A percentile compares a stretch with the other conserved stretches of the same genome.
Conservation (phyloP, 2,113 vertebrate species). For the Neoarius graeffei region DNA sequence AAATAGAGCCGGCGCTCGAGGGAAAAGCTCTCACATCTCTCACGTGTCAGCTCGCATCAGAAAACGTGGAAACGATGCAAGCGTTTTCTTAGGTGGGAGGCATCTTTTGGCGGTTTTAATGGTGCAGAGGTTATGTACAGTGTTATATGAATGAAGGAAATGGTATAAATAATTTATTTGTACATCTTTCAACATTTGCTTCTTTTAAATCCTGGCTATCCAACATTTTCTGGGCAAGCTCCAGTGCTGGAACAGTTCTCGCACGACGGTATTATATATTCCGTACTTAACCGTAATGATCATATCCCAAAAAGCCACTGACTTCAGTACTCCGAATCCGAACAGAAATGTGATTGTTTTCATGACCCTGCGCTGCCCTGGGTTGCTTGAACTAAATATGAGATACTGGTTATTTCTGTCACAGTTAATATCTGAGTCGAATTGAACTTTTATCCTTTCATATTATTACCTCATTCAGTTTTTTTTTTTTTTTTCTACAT, state of each 20-base stretch:
- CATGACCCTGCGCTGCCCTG: constrained; percentile 8
- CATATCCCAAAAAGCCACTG: background rate
- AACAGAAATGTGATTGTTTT: constrained; percentile 27
- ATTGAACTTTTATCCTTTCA: constrained; percentile 14
- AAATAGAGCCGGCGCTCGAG: constrained; percentile 48
- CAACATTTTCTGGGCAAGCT: background rate
- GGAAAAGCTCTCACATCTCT: constrained; percentile 43
- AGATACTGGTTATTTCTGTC: constrained; percentile 30
- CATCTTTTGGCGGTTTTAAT: constrained; percentile 70
- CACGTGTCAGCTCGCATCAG: constrained; percentile 39
- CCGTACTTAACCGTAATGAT: background rate
- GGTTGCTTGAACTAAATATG: background rate
- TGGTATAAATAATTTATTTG: background rate
- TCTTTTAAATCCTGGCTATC: background rate
- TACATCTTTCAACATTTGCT: background rate
- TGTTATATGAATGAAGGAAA: too few relatives aligned
- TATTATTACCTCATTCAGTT: constrained; percentile 30
- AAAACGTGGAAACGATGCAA: constrained; percentile 24
- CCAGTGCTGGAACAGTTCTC: background rate
- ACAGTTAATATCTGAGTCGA: constrained; percentile 19
- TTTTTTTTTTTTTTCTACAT: background rate
- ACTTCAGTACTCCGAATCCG: constrained; percentile 19
- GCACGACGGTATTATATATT: background rate
- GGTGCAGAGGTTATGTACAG: background rate
- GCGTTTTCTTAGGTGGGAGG: constrained; percentile 6